Percentiles rank a stretch among this genome's conserved stretches.
phyloP scores from a whole-genome alignment of 2,888 invertebrate genomes.

The Cheilosia scutellata region DNA sequence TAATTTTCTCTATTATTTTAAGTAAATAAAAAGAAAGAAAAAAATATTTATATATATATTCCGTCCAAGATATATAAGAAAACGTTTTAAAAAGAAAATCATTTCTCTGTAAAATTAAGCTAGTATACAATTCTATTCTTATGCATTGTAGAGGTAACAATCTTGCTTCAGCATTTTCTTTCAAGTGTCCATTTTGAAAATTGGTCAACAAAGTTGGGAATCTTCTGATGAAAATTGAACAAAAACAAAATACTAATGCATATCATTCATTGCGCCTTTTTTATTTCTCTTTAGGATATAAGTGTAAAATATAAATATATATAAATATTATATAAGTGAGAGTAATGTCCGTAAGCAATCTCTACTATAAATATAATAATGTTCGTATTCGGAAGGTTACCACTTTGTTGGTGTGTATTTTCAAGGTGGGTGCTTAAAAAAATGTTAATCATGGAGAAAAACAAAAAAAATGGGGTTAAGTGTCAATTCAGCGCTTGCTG shows the following conservation, averaged over 20 bases:
- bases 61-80: slow-evolving; percentile 81
- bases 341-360: slow-evolving; percentile 69
- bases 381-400: slow-evolving; percentile 1
- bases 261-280: slow-evolving; percentile 84
- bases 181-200: slow-evolving; percentile 42
- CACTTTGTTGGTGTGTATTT: slow-evolving; percentile 37
- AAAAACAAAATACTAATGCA: slow-evolving; percentile 81
- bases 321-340: slow-evolving; percentile 32
- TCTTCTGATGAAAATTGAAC: slow-evolving; percentile 42
- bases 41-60: slow-evolving; percentile 81
- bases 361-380: slow-evolving; percentile 53
- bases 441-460: neutral
- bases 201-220: slow-evolving; percentile 41
- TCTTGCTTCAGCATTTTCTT: neutral
- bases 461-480: neutral
- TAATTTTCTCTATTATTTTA: slow-evolving; percentile 75
- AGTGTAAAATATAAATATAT: slow-evolving; percentile 60
- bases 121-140: slow-evolving; percentile 49
- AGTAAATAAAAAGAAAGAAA: slow-evolving; percentile 77
- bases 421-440: slow-evolving; percentile 16
- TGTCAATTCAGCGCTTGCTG: neutral
- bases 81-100: slow-evolving; percentile 46
- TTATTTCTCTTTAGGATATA: slow-evolving; percentile 77
- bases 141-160: slow-evolving; percentile 51
- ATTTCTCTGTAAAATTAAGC: slow-evolving; percentile 79